Conservation (phyloP, 2,113 vertebrate species). For the Camarhynchus parvulus region DNA sequence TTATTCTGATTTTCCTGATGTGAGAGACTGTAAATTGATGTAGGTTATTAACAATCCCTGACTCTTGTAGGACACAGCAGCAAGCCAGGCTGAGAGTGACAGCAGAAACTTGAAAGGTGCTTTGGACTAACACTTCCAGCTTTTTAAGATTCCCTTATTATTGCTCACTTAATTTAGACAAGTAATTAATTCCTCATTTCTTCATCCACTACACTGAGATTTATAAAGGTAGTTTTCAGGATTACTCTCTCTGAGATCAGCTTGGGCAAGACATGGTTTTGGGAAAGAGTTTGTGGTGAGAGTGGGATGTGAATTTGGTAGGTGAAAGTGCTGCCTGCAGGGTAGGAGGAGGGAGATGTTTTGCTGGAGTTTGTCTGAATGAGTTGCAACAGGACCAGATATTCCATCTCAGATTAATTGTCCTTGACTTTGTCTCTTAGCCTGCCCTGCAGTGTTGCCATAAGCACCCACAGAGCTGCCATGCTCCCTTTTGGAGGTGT, state of each 20-base stretch:
- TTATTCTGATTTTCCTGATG: background rate
- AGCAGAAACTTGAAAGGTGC: background rate
- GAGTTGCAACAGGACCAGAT: constrained; percentile 12
- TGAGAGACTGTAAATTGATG: background rate
- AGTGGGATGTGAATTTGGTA: background rate
- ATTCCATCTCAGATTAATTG: background rate
- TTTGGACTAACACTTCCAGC: background rate
- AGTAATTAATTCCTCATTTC: background rate
- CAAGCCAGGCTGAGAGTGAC: background rate
- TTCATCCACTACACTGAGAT: background rate
- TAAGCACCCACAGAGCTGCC: background rate
- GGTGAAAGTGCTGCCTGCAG: background rate
- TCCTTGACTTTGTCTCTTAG: background rate
- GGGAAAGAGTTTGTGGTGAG: background rate
- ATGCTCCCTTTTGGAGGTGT: background rate
- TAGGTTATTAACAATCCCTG: background rate
- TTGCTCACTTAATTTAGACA: background rate
- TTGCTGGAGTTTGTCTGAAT: background rate
- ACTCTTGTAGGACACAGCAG: background rate
- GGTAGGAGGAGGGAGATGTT: background rate
- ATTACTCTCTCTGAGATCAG: background rate
- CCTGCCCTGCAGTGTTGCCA: background rate
- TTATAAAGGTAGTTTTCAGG: background rate
- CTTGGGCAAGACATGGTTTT: background rate
- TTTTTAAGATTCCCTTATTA: background rate